Evolutionary conservation across 53 echinoderm and acorn worm genomes (phyloP), one percentile per base, ranked within the genome.

Genomic region (Echinometra lucunter): DNA sequence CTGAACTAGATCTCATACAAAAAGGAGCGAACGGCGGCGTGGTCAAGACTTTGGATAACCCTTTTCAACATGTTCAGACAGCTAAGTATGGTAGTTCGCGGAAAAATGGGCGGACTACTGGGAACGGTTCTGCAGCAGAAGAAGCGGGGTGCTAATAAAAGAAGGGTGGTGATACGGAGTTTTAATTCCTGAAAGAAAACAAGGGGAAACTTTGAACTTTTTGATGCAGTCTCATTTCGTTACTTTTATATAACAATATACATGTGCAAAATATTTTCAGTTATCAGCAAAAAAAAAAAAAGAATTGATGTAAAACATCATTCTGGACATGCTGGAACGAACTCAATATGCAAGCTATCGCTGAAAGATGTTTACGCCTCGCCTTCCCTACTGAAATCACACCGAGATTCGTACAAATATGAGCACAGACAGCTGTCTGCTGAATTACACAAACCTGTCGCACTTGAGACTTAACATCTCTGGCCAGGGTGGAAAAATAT

Each of bases 1-100:
- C 1, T 78, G 78, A 78, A 78, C 78, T 78, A 78, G 78, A 40
- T 78, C 42, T 35, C 35, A 7, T 42, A 78, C 78, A 78, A 78
- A 78, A 78, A 78, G 19, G 42, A 38, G 78, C 30, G 19, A 78
- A 40, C 42, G 7, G 42, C 19, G 42, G 21, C 42, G 23, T 18
- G 78, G 78, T 78, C 38, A 78, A 78, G 78, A 37, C 21, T 40
- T 1, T 18, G 78, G 42, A 78, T 21, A 78, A 30, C 78, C 42
- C 40, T 34, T 69, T 69, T 9, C n/a, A n/a, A n/a, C n/a, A n/a
- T n/a, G n/a, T n/a, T n/a, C 21, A 78, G 38, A 42, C 5, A 23
- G 78, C 23, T 3, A 2, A 78, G 35, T 6, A 42, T 78, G 3
- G 19, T 1, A 42, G 18, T 40, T 40, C 23, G 16, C 34, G 72